phyloP scores from a whole-genome alignment of 2,113 vertebrate genomes.

The Equus przewalskii region DNA sequence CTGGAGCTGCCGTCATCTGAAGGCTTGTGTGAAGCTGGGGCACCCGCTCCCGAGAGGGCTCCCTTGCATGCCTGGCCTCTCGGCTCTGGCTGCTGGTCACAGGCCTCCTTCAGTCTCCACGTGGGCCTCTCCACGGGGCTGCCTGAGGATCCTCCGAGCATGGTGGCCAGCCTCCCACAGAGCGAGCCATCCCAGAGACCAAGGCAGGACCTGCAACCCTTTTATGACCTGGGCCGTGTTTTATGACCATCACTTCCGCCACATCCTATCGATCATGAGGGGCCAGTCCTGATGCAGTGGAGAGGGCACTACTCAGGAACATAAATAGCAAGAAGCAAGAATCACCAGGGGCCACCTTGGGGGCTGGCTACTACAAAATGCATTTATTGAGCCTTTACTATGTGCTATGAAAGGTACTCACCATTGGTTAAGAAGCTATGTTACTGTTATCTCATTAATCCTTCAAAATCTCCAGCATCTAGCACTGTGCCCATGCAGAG shows the following conservation, averaged over 20 bases:
- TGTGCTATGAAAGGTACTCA: not conserved
- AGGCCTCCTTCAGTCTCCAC: too few species aligned
- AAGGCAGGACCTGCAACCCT: too few species aligned
- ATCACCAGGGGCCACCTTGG: fast-evolving
- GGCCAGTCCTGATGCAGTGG: not conserved
- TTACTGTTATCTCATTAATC: not conserved
- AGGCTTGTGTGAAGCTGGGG: not conserved
- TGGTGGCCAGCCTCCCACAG: not conserved
- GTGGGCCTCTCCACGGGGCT: too few species aligned
- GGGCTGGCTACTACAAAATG: too few species aligned
- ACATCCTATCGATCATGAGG: fast-evolving
- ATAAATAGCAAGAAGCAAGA: not conserved
- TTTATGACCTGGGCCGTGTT: too few species aligned
- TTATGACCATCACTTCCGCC: not conserved
- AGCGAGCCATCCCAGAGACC: too few species aligned
- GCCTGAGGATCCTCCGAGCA: not conserved
- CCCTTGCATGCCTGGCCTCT: not conserved
- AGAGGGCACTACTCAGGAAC: too few species aligned
- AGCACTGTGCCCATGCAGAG: too few species aligned
- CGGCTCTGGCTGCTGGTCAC: fast-evolving
- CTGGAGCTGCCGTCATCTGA: not conserved
- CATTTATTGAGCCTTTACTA: not conserved
- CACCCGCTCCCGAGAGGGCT: not conserved
- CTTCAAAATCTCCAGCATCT: not conserved
- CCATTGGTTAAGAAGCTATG: not conserved